phyloP scores from a whole-genome alignment of 2,797 vertebrate genomes.

The Poeciliopsis turneri region DNA sequence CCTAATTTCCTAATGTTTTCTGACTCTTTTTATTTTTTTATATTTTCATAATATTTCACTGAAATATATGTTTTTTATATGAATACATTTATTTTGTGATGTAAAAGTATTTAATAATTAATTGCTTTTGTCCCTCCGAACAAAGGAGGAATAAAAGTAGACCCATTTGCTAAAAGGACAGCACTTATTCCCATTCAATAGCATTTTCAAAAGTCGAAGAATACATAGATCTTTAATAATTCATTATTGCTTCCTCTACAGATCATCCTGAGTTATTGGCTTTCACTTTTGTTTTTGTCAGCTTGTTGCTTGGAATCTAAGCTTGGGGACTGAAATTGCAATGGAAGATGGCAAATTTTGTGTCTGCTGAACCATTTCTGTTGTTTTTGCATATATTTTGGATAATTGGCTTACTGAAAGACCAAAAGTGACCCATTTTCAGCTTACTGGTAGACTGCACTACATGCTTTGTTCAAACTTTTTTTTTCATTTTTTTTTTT shows the following conservation, averaged over 20 bases:
- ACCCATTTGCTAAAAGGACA: background rate
- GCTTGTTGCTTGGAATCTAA: background rate
- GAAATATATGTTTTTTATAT: background rate
- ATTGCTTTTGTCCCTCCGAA: background rate
- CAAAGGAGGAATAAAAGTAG: background rate
- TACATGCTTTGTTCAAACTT: background rate
- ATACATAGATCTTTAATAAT: background rate
- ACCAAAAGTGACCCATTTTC: background rate
- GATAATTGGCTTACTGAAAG: background rate
- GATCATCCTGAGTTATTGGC: background rate
- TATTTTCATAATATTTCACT: background rate
- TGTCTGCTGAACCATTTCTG: background rate
- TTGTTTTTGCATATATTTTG: background rate
- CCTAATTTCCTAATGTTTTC: background rate
- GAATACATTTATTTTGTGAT: background rate
- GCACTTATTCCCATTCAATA: background rate
- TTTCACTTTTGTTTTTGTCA: background rate
- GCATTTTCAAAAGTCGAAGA: background rate
- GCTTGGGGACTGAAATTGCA: background rate
- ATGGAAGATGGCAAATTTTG: background rate
- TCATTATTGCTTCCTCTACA: background rate
- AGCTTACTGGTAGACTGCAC: background rate
- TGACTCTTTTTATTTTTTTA: background rate
- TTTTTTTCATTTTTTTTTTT: background rate
- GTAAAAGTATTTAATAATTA: background rate